Evolutionary conservation across 1,140 invertebrate genomes (phyloP).

Genomic region (Micrasema longulum): DNA sequence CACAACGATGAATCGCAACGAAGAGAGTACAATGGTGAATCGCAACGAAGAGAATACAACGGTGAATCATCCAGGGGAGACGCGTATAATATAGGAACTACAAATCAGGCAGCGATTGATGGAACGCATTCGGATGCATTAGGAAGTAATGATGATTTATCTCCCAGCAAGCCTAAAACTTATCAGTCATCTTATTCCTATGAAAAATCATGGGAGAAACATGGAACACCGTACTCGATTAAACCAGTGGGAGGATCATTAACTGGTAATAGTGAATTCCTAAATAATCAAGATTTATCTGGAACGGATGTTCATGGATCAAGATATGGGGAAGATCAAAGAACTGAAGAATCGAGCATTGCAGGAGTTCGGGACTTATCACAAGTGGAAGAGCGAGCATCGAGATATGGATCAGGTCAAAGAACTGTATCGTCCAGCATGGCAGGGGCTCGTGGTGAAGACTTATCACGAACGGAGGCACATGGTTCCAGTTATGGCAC

Average conservation of each 20-base stretch:
- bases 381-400: too few species aligned
- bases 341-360: too few species aligned
- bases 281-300: slow-evolving; percentile 44
- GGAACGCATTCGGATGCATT: slow-evolving; percentile 6
- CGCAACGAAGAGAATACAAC: background rate
- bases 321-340: too few species aligned
- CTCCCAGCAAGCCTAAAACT: slow-evolving; percentile 58
- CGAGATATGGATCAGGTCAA: too few species aligned
- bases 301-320: slow-evolving; percentile 31
- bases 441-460: slow-evolving; percentile 53
- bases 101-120: background rate
- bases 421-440: too few species aligned
- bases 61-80: background rate
- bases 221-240: slow-evolving; percentile 65
- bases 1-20: background rate
- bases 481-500: slow-evolving; percentile 47
- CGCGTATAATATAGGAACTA: background rate
- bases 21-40: background rate
- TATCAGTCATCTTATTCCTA: slow-evolving; percentile 67
- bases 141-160: background rate
- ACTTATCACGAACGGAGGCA: slow-evolving; percentile 55
- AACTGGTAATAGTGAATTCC: slow-evolving; percentile 28
- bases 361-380: too few species aligned
- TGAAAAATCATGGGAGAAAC: slow-evolving; percentile 67
- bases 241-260: slow-evolving; percentile 56